Evolutionary conservation across 2,888 invertebrate species (phyloP), one percentile per base, ranked within the genome.

Genomic region (Pandemis heparana): DNA sequence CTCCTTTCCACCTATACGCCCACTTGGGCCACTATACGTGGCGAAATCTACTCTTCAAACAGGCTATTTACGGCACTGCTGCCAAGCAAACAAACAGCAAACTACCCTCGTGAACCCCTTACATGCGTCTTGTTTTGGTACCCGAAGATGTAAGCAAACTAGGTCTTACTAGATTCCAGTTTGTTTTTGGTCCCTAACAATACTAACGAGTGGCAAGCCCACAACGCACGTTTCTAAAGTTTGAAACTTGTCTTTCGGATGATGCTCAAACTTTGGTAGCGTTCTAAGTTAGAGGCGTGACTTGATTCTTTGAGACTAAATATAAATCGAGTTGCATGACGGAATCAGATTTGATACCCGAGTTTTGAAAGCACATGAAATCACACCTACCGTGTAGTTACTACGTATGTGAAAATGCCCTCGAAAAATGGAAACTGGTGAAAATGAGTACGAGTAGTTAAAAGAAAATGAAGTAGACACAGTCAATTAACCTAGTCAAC

Each of bases 151-250:
- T 43, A 43, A 12, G 43, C 12, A 43, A 61, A 61, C 61, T 61
- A 61, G 61, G 16, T 61, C n/a, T 62, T 23, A 23, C 32, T 6
- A 32, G 5, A 1, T 23, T 12, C 5, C 6, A 14, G 4, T 32
- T 59, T 16, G 62, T 62, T 12, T 41, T 43, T 18, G 41, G 16
- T 41, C 6, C 5, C 38, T 12, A 43, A 39, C 61, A 38, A 10
- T 4, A 18, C 62, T 62, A 62, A 43, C 62, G 41, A 62, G 43
- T 43, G 43, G 1, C n/a, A n/a, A 46, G 43, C 23, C 12, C 14
- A 63, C 46, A 18, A 46, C 41, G 43, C 62, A 46, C 43, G 63
- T 43, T 46, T 16, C 23, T 12, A 23, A 63, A 23, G 43, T 63
- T 63, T 2, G 23, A 12, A 56, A 56, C 56, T 56, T 56, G 23